Conservation (phyloP, 2,797 vertebrate species). For the Avahi laniger region DNA sequence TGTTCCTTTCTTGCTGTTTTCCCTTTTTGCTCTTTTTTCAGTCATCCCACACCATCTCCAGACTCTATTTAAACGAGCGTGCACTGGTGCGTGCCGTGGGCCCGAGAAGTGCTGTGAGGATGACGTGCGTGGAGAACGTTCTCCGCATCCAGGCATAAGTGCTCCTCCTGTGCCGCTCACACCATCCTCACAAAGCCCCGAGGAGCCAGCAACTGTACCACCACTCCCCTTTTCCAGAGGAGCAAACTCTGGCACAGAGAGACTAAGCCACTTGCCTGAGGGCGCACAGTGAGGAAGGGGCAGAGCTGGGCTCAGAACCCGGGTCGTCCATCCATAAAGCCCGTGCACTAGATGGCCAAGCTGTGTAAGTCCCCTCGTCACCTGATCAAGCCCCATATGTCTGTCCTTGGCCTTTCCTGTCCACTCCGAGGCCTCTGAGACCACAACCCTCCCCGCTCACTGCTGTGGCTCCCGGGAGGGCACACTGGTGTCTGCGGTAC, state of each 20-base stretch:
- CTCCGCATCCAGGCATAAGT: not conserved
- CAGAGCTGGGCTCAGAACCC: not conserved
- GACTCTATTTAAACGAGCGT: rapidly evolving
- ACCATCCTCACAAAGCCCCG: not conserved
- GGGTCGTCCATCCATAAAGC: not conserved
- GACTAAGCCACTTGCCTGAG: not conserved
- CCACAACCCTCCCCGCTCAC: not conserved
- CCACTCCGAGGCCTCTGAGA: not conserved
- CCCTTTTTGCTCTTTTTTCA: not conserved
- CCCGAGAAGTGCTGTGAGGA: rapidly evolving
- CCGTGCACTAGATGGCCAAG: not conserved
- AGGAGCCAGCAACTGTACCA: rapidly evolving
- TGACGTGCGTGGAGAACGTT: rapidly evolving
- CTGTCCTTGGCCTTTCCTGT: not conserved
- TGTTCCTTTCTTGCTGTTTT: not conserved
- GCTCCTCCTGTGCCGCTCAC: rapidly evolving
- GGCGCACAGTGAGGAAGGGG: rapidly evolving
- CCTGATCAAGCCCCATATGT: rapidly evolving
- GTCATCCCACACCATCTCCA: not conserved
- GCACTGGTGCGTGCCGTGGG: rapidly evolving
- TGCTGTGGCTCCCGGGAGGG: not conserved
- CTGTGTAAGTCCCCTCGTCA: rapidly evolving
- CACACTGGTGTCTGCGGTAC: rapidly evolving
- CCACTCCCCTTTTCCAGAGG: not conserved
- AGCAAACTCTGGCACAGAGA: not conserved